Percentiles rank a stretch among this genome's conserved stretches.
Evolutionary conservation across 2,888 invertebrate genomes (phyloP).

Genomic region (Dryomyza anilis): DNA sequence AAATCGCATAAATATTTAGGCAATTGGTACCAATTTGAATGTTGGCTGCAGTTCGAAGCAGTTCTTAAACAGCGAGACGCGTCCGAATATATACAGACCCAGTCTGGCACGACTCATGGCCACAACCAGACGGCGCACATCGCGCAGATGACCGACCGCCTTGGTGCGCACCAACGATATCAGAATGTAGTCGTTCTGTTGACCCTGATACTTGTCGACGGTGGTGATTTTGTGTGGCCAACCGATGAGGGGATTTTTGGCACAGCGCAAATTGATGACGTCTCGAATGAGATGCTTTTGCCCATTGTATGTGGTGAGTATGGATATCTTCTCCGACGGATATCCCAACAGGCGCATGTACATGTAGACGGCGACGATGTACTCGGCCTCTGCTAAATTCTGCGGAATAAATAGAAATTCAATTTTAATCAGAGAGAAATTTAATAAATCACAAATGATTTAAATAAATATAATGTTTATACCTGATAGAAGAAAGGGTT

Average conservation of each 20-base stretch:
- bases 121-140: conserved; percentile 94
- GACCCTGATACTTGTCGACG: conserved; percentile 99
- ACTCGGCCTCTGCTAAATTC: conserved; percentile 90
- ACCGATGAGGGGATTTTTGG: conserved; percentile 93
- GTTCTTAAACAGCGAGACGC: conserved; percentile 90
- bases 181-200: conserved; percentile 98
- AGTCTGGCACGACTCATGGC: conserved; percentile 97
- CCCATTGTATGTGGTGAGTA: conserved; percentile 98
- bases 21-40: conserved; percentile 90
- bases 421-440: not conserved
- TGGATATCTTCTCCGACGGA: conserved; percentile 95
- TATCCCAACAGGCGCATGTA: conserved; percentile 97
- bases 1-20: conserved; percentile 35
- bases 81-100: conserved; percentile 94
- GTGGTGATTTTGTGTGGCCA: conserved; percentile 91
- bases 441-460: conserved; percentile 8
- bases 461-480: conserved; percentile 20
- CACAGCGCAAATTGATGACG: conserved; percentile 91
- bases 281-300: conserved; percentile 97
- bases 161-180: conserved; percentile 94
- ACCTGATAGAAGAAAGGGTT: conserved; percentile 99
- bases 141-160: conserved; percentile 96
- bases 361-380: conserved; percentile 96
- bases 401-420: conserved; percentile 47
- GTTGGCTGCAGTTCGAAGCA: conserved; percentile 97